These are phyloP conservation scores for Mormoops blainvillei DNA, from an alignment of 2,113 vertebrate genomes.

Conservation along the genomic window DNA sequence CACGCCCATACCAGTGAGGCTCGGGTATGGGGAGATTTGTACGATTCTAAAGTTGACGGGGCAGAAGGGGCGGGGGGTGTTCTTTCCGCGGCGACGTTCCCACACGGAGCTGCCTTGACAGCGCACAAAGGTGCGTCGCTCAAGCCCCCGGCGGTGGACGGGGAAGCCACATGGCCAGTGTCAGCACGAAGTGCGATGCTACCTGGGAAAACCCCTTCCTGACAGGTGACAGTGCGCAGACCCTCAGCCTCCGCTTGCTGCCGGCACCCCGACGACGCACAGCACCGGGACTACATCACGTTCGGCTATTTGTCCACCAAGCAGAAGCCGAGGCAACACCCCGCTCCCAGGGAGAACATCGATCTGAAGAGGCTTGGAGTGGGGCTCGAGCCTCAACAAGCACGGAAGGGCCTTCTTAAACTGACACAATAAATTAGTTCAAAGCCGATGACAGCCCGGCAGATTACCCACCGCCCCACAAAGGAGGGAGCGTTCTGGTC, in stretches of 20 bases:
- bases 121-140: conserved; percentile 44
- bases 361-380: conserved; percentile 85
- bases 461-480: conserved; percentile 89
- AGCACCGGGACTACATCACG: conserved; percentile 87
- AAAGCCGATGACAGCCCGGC: conserved; percentile 88
- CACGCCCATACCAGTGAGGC: conserved; percentile 15
- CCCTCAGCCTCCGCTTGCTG: conserved; percentile 83
- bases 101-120: accelerated
- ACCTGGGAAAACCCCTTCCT: conserved; percentile 74
- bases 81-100: accelerated
- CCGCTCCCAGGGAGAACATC: conserved; percentile 85
- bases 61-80: no score
- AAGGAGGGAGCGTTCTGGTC: conserved; percentile 86
- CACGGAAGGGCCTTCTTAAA: conserved; percentile 89
- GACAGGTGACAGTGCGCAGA: conserved; percentile 87
- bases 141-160: conserved; percentile 53
- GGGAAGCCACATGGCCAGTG: conserved; percentile 70
- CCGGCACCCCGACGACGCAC: conserved; percentile 80
- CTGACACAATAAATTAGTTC: conserved; percentile 94
- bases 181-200: conserved; percentile 67
- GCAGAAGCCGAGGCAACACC: conserved; percentile 89
- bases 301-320: conserved; percentile 93
- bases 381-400: conserved; percentile 87
- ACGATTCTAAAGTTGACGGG: background rate
- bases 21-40: background rate